A percentile compares a stretch with the other conserved stretches of the same genome.
These are phyloP conservation scores for Rhinolophus sinicus DNA, from an alignment of 2,113 vertebrate genomes.

Conservation along the genomic window DNA sequence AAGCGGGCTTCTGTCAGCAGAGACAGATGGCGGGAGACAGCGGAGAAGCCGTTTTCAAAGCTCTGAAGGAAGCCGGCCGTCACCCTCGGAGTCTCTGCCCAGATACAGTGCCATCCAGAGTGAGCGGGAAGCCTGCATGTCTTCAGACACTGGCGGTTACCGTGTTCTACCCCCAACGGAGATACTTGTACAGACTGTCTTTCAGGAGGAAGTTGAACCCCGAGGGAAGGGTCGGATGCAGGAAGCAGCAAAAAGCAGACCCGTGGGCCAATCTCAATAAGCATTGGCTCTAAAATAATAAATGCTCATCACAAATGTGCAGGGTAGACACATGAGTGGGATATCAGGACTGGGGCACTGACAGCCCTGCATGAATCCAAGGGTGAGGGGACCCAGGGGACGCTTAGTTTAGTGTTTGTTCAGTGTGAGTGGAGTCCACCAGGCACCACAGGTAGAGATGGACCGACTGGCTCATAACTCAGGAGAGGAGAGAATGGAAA, in stretches of 20 bases:
- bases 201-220: background rate
- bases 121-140: rapidly evolving
- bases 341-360: too few species aligned
- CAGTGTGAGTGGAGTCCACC: too few species aligned
- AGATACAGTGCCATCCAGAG: rapidly evolving
- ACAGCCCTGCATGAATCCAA: too few species aligned
- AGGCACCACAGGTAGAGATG: background rate
- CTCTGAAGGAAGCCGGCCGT: too few species aligned
- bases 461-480: background rate
- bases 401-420: too few species aligned
- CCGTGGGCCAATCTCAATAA: rapidly evolving
- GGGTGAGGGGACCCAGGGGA: too few species aligned
- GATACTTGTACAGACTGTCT: rapidly evolving
- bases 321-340: too few species aligned
- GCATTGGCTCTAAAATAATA: too few species aligned
- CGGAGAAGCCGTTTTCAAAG: too few species aligned
- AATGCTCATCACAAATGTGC: too few species aligned
- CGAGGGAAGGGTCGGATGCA: background rate
- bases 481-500: background rate
- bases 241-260: background rate
- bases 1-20: too few species aligned
- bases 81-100: rapidly evolving
- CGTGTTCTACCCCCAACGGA: rapidly evolving
- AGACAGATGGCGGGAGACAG: too few species aligned
- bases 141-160: rapidly evolving